Evolutionary conservation across 1,140 invertebrate genomes (phyloP), one percentile per base, ranked within the genome.

Genomic region (Cydia pomonella): DNA sequence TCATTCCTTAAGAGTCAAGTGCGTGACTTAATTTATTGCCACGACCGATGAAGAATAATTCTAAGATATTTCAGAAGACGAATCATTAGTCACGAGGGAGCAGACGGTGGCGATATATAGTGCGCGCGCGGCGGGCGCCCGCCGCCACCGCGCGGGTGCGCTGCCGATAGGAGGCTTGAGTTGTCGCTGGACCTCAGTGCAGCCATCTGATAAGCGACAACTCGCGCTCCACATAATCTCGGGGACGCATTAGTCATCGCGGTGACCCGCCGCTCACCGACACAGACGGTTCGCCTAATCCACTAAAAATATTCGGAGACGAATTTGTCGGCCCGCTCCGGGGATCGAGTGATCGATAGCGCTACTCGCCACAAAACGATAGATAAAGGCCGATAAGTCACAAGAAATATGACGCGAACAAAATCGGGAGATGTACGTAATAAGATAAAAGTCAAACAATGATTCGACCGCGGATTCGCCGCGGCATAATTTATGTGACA

Each of bases 361-460:
- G 89, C 87, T 83, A 89, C 87, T 88, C 86, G 88, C 88, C 86
- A 91, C 89, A 91, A 92, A 92, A 91, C 89, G 90, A 90, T 92
- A 92, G 91, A 92, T 92, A 92, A 92, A 91, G 92, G 84, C 87
- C 84, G 91, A 92, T 92, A 92, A 91, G 85, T 89, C 89, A 87
- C 84, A 92, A 92, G 91, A 93, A 93, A 93, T 93, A 93, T 93
- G 91, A 93, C 89, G 90, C 90, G 89, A 91, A 93, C 91, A 92
- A 91, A 93, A 93, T 93, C 91, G 90, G 88, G 87, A 92, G 91
- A 92, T 91, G 88, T 90, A 90, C 86, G 91, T 93, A 93, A 92
- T 91, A 93, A 93, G 91, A 93, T 93, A 92, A 93, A 93, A 93
- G 91, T 93, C 91, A 90, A 90, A 92, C 91, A 92, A 91, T 93